A percentile compares a stretch with the other conserved stretches of the same genome.
Conservation (phyloP, 2,797 vertebrate genomes). For the Myotis pilosus region DNA sequence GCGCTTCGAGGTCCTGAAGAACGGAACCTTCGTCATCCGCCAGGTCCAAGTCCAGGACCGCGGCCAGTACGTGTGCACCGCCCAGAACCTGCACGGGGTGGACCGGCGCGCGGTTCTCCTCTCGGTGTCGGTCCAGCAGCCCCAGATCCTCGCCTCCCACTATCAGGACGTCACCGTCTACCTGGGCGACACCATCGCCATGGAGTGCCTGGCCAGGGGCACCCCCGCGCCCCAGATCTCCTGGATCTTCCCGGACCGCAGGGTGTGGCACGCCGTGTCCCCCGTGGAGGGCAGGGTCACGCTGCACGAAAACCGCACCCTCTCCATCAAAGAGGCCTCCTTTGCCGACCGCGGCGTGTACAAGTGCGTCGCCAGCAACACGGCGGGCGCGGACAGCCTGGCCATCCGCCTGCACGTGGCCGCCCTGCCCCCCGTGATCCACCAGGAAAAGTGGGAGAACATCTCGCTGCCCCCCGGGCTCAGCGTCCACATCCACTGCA, state of each 20-base stretch:
- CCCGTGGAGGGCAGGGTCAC: conserved; percentile 80
- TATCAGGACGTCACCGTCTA: conserved; percentile 87
- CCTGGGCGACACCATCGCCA: conserved; percentile 84
- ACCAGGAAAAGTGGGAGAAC: conserved; percentile 87
- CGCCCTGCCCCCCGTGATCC: conserved; percentile 88
- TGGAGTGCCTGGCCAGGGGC: conserved; percentile 90
- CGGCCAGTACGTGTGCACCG: conserved; percentile 91
- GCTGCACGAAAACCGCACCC: conserved; percentile 87
- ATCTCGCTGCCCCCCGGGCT: conserved; percentile 85
- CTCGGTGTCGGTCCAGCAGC: conserved; percentile 86
- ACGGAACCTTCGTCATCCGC: conserved; percentile 91
- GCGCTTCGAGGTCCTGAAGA: conserved; percentile 90
- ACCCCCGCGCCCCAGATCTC: conserved; percentile 87
- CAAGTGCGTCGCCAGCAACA: conserved; percentile 90
- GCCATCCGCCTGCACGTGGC: conserved; percentile 89
- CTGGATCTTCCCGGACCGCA: conserved; percentile 91
- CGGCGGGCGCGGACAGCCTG: conserved; percentile 88
- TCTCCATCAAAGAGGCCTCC: conserved; percentile 85
- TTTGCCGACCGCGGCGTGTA: conserved; percentile 90
- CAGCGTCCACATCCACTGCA: conserved; percentile 89
- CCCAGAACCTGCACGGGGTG: conserved; percentile 88
- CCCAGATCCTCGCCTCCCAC: conserved; percentile 85
- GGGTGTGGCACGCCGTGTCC: conserved; percentile 80
- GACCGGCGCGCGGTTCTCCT: conserved; percentile 86
- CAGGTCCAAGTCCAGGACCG: conserved; percentile 87